Evolutionary conservation across 1,140 invertebrate genomes (phyloP), one percentile per base, ranked within the genome.

Genomic region (Hypothenemus hampei): DNA sequence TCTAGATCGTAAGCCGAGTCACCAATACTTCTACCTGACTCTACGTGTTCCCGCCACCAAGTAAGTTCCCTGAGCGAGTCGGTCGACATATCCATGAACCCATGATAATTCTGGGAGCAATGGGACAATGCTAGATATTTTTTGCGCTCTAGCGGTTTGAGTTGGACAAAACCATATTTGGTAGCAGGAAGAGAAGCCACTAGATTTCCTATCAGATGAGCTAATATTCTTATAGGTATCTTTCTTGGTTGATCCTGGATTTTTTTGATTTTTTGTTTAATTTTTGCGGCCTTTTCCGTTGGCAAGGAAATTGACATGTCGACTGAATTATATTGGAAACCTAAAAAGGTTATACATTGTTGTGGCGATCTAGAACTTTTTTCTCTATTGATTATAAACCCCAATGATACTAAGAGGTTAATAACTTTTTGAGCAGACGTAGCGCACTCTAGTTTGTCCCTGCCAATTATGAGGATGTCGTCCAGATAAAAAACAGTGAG

Each of bases 401-500:
- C 48, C 11, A 18, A 4, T 16, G 19, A 8, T 29, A n/a, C 31
- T 16, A 35, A 48, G 7, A n/a, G n/a, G n/a, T n/a, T n/a, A 3
- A 19, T 39, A 21, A 4, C 16, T 23, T 21, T 7, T 10, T 24
- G 16, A 18, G 11, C n/a, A 8, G 10, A 10, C 43, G 4, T 6
- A 15, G 4, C 18, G 8, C 5, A 21, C 35, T 19, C 10, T 49
- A 15, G n/a, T n/a, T n/a, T n/a, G n/a, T n/a, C n/a, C n/a, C 22
- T 45, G 11, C 41, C 22, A 20, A 55, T 22, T n/a, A 47, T 31
- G 5, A 60, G 37, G 4, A 58, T 13, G 21, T 58, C 55, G 26
- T 60, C 57, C 33, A 56, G 33, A 43, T 57, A 59, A n/a, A 50
- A 24, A 11, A 60, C 33, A 37, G 39, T 44, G 21, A 57, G 3